Evolutionary conservation across 2,113 vertebrate genomes (phyloP), one percentile per base, ranked within the genome.

Genomic region (Ailurus styani): DNA sequence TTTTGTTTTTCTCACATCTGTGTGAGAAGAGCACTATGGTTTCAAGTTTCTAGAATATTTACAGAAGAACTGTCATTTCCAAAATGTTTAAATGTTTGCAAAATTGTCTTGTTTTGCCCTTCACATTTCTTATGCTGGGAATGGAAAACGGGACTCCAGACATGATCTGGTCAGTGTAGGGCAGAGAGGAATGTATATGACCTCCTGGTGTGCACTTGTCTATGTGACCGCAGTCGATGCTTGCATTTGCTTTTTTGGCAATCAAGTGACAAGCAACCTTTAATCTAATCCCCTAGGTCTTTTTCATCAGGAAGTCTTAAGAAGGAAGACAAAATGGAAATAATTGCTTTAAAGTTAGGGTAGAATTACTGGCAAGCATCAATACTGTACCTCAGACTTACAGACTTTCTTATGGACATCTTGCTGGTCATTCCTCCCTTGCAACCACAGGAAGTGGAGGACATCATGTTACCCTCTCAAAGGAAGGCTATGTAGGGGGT

Each of bases 301-400:
- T 57, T 73, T 84, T 96, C 60, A 78, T 73, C 15, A 83, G n/a
- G 1, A 87, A 52, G 18, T 57, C 25, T 86, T 55, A 70, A 87
- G 25, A 72, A 95, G 18, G 2, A 57, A 72, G 18, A 52, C 3
- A 45, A 57, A 78, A 66, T 14, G 23, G 5, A 91, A 93, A 52
- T 42, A 52, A 83, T 17, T 60, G 13, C 7, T 12, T 60, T 66
- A 57, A 87, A 34, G 20, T 29, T 52, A 70, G 8, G 11, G 21
- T 42, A 50, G 23, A 90, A 45, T 75, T n/a, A 60, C 27, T 66
- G 84, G n/a, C 54, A 81, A 75, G 31, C 20, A 47, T 81, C 15
- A 29, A 1, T 2, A 31, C 1, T 5, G 34, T 62, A 18, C 13
- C 45, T 42, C 40, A 72, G 25, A 40, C 17, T 45, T 73, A 37